A percentile compares a stretch with the other conserved stretches of the same genome.
Conservation (phyloP, 1,140 invertebrate genomes). For the Drosophila yakuba region DNA sequence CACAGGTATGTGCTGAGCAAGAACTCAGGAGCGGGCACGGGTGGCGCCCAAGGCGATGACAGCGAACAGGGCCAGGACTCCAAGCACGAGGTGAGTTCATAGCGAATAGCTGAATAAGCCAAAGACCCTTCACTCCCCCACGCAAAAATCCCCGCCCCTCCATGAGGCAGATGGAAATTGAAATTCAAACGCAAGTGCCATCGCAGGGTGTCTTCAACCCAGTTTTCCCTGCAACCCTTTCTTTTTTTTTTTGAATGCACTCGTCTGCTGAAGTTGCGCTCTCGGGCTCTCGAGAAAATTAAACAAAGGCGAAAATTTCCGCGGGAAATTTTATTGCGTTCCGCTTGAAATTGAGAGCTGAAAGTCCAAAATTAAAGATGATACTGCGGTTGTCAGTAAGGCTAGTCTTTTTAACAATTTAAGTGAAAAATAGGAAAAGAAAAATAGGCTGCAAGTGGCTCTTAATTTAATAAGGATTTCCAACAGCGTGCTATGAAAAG, state of each 20-base stretch:
- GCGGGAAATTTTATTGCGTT: slow-evolving; percentile 44
- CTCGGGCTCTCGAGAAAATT: slow-evolving; percentile 28
- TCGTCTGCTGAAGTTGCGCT: slow-evolving; percentile 5
- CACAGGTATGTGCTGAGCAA: slow-evolving; percentile 67
- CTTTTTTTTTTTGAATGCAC: slow-evolving; percentile 9
- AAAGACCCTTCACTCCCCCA: background rate
- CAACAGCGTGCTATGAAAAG: too few relatives aligned
- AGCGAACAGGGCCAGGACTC: slow-evolving; percentile 70
- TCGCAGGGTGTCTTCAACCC: background rate
- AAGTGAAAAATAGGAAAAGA: too few relatives aligned
- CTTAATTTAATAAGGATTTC: too few relatives aligned
- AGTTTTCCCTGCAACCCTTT: background rate
- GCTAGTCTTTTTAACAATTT: too few relatives aligned
- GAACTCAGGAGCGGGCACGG: slow-evolving; percentile 36
- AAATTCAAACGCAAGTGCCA: slow-evolving; percentile 56
- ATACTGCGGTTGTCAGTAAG: background rate
- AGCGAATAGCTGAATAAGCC: slow-evolving; percentile 11
- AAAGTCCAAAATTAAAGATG: slow-evolving; percentile 11
- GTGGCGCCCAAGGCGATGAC: slow-evolving; percentile 60
- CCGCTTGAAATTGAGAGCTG: slow-evolving; percentile 21
- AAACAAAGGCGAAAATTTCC: slow-evolving; percentile 45
- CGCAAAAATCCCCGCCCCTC: too few relatives aligned
- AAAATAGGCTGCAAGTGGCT: too few relatives aligned
- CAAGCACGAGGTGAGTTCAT: slow-evolving; percentile 69
- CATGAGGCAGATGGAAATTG: slow-evolving; percentile 28